Base-by-base conservation (phyloP, 2,888 invertebrate species). In the Acronicta aceris region DNA sequence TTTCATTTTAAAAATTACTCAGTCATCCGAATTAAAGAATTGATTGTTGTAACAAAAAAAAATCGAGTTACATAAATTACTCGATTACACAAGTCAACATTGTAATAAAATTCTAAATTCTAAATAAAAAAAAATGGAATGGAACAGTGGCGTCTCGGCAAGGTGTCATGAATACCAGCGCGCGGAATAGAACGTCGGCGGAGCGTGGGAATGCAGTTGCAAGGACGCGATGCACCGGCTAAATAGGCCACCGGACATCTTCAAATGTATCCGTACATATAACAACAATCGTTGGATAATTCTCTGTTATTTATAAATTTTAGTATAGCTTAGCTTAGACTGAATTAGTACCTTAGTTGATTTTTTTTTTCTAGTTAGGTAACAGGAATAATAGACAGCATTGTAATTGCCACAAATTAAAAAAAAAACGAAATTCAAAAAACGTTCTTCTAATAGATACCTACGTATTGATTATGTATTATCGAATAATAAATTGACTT, bases 211-310 rank as follows among this genome's bases (percentile, higher is more conserved):
- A 77, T 65, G 62, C 61, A 70, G 73, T 64, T 33, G 65, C 79
- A 78, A 79, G 80, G 80, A 75, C 78, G 47, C 65, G 76, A 76
- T 76, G 76, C 78, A 78, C 71, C 60, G 49, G 65, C 66, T 72
- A 78, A 71, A 78, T 78, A 58, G 79, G 66, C 54, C 79, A 61
- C 30, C 47, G 52, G 68, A 55, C 76, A 69, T 64, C 78, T 76
- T 66, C 74, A 67, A 76, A 69, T 61, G 47, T 64, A 73, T 63
- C 69, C 64, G 64, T 42, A 45, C 43, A n/a, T 55, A 67, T 43
- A 49, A 25, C 45, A 16, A 54, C 36, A 40, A 71, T 65, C 52
- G 40, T 25, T 30, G 9, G 9, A 25, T 48, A 38, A 9, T 65
- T 50, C 16, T 46, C 55, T 21, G 13, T 15, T 33, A 12, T 38